Evolutionary conservation across 2,113 vertebrate genomes (phyloP).

Genomic region (Prolemur simus): DNA sequence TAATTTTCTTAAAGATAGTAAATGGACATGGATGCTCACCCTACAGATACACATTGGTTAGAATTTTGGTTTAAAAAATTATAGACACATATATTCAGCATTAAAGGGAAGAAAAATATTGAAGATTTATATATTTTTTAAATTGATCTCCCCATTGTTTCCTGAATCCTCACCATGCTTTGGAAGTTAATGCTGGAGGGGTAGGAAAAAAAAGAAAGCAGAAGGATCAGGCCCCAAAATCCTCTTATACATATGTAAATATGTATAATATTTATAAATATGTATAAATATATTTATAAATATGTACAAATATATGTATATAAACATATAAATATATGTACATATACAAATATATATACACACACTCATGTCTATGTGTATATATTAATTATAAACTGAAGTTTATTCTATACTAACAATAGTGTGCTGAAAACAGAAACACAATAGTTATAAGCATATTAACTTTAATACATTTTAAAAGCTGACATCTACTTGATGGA

Average conservation of each 20-base stretch:
- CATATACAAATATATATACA: neutral
- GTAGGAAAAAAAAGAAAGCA: neutral
- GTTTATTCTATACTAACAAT: neutral
- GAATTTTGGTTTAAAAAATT: neutral
- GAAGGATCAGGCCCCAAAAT: neutral
- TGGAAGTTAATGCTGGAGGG: neutral
- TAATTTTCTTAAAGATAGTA: neutral
- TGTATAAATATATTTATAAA: too few species aligned
- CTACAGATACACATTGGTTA: neutral
- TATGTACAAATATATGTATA: too few species aligned
- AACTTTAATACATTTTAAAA: neutral
- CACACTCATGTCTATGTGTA: neutral
- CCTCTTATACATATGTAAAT: too few species aligned
- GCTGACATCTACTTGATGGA: neutral
- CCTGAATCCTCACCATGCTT: neutral
- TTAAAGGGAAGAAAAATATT: neutral
- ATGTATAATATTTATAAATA: too few species aligned
- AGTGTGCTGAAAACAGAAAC: neutral
- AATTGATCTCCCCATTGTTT: neutral
- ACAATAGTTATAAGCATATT: neutral
- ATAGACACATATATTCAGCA: neutral
- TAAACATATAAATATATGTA: too few species aligned
- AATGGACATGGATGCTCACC: neutral
- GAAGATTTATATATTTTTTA: neutral
- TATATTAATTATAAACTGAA: neutral